These are phyloP conservation scores for Phyllostomus hastatus DNA, from an alignment of 2,113 vertebrate genomes.

Conservation along the genomic window DNA sequence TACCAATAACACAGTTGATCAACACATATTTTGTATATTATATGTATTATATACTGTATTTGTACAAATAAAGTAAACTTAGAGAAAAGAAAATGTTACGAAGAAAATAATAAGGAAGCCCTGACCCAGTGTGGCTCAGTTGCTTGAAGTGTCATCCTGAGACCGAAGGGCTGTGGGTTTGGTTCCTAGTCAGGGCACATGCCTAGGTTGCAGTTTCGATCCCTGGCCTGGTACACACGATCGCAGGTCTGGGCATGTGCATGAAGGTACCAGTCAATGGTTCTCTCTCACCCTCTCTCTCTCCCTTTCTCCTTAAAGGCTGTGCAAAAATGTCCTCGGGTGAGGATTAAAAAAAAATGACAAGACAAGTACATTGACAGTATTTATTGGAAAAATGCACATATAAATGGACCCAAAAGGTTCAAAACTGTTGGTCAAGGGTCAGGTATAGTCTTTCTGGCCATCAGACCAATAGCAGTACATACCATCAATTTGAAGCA, in stretches of 20 bases:
- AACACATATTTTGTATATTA: background rate
- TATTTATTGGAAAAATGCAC: background rate
- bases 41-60: background rate
- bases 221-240: too few relatives aligned
- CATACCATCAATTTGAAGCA: background rate
- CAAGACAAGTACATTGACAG: background rate
- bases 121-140: too few relatives aligned
- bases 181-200: too few relatives aligned
- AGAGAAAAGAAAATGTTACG: background rate
- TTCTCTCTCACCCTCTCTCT: too few relatives aligned
- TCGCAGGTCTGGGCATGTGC: too few relatives aligned
- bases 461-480: background rate
- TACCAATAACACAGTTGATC: background rate
- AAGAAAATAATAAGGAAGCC: background rate
- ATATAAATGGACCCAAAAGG: background rate
- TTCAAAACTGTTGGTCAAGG: background rate
- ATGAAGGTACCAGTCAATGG: too few relatives aligned
- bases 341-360: too few relatives aligned
- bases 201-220: too few relatives aligned
- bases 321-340: too few relatives aligned
- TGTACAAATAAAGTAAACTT: background rate
- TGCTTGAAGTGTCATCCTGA: too few relatives aligned
- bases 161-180: too few relatives aligned
- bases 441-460: background rate
- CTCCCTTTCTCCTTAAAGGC: too few relatives aligned